Base-by-base conservation (phyloP, 1,140 invertebrate genomes). In the Leptonema lineaticorne region DNA sequence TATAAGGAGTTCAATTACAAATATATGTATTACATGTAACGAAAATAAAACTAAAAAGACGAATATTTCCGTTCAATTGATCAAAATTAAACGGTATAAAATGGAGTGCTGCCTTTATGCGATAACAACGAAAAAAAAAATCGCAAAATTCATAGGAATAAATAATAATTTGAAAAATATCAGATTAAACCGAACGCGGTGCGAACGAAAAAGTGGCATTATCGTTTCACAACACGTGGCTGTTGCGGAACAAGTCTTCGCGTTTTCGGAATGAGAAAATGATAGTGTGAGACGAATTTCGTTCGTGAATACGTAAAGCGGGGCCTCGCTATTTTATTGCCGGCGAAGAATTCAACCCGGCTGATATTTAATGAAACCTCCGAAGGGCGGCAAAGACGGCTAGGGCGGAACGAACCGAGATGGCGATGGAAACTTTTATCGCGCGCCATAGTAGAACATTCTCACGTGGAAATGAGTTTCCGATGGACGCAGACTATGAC, bases 301-400 rank as follows among this genome's bases (percentile, higher is more conserved):
- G 29, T 28, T 30, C 58, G 58, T 50, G 62, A 64, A 64, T 64
- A 64, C 50, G 62, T 64, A 64, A 64, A 64, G 46, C 45, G 33
- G 62, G n/a, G 62, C n/a, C 45, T 22, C 62, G 62, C 62, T 64
- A 64, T 64, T 64, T 64, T 64, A 64, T 64, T 64, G 62, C 62
- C 62, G 62, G 41, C 27, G 62, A 64, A 64, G 62, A 64, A 64
- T 64, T 64, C 62, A 64, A 64, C 62, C 62, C 62, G 62, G 62
- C 50, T 64, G 62, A 64, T 64, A 64, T 64, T 64, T 64, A 64
- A 64, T 64, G 62, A 64, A 64, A 64, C 62, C 24, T 24, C 59
- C 50, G 14, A 2, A 45, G 37, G 2, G 24, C 4, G 53, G 4
- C 6, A 27, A 4, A 8, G 20, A 22, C 6, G 6, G 50, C 16